Base-by-base conservation (phyloP, 1,140 invertebrate genomes). In the Holcopasites calliopsidis region DNA sequence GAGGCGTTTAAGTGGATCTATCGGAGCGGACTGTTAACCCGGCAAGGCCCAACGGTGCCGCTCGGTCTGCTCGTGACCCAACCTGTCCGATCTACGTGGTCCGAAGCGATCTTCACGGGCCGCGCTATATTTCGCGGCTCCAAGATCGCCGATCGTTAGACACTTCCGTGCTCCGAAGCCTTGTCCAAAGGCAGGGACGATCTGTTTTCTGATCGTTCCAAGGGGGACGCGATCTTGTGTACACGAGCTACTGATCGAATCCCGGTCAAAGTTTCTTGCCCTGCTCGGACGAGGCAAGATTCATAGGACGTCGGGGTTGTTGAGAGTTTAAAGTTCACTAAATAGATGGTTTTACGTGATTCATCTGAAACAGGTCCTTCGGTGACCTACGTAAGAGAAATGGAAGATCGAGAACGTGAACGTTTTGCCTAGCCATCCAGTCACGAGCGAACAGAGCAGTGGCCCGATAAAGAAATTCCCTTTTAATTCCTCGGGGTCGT, bases 11-110 rank as follows among this genome's bases (percentile, higher is more conserved):
- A 85, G 73, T 52, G 77, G 79, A 76, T 73, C 79, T 84, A 84
- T 77, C 70, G 78, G 77, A 86, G 82, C 28, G 66, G 76, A 83
- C 79, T 72, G 79, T 86, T 82, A 76, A 80, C 79, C 80, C 35
- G 74, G 79, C 83, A 61, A 77, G 64, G 77, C 64, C 69, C 77
- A 38, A 77, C 71, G 70, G 70, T 81, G 69, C 80, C 84, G 79
- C 82, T 85, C 81, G 82, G 80, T 77, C 80, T 69, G 86, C 55
- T 90, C 88, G 88, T 90, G 88, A 90, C 88, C 88, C 84, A 88
- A 89, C 87, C 89, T 90, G 88, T 88, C 88, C 80, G 88, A 87
- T 89, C 80, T 83, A 70, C 68, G 65, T 47, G 80, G 81, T 84
- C 87, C 85, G 84, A 84, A 81, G 80, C 76, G 70, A 84, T 85